phyloP scores from a whole-genome alignment of 2,888 invertebrate species.

The Scaptomyza polygonia region DNA sequence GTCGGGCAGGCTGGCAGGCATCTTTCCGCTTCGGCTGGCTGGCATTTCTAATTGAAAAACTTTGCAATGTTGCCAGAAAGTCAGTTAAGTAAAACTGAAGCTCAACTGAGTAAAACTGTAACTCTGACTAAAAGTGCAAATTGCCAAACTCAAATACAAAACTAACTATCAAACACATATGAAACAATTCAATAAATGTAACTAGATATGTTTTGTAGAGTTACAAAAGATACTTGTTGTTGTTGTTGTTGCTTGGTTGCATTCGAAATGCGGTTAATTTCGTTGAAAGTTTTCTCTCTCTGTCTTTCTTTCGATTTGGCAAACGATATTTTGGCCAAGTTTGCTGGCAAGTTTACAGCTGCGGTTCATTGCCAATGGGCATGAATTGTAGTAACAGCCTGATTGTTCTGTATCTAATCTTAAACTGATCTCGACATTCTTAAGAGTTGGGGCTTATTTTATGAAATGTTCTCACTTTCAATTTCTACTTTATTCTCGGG shows the following conservation, averaged over 20 bases:
- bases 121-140: constrained; percentile 54
- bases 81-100: constrained; percentile 35
- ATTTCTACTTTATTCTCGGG: constrained; percentile 43
- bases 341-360: constrained; percentile 41
- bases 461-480: constrained; percentile 64
- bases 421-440: constrained; percentile 15
- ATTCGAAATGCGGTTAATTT: constrained; percentile 67
- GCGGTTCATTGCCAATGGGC: neutral
- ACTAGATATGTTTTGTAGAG: constrained; percentile 60
- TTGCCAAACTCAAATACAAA: constrained; percentile 61
- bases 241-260: constrained; percentile 48
- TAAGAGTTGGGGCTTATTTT: constrained; percentile 18
- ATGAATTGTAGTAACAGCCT: neutral
- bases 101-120: neutral
- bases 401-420: constrained; percentile 13
- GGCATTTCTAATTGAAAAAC: constrained; percentile 75
- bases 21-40: constrained; percentile 45
- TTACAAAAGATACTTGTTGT: constrained; percentile 38
- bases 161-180: constrained; percentile 57
- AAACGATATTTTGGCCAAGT: constrained; percentile 48
- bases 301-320: constrained; percentile 13
- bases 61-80: constrained; percentile 46
- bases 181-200: constrained; percentile 71
- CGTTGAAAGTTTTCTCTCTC: constrained; percentile 49
- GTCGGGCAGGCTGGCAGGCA: constrained; percentile 16